phyloP scores from a whole-genome alignment of 2,113 vertebrate genomes.

The Gymnocephalus cernua region DNA sequence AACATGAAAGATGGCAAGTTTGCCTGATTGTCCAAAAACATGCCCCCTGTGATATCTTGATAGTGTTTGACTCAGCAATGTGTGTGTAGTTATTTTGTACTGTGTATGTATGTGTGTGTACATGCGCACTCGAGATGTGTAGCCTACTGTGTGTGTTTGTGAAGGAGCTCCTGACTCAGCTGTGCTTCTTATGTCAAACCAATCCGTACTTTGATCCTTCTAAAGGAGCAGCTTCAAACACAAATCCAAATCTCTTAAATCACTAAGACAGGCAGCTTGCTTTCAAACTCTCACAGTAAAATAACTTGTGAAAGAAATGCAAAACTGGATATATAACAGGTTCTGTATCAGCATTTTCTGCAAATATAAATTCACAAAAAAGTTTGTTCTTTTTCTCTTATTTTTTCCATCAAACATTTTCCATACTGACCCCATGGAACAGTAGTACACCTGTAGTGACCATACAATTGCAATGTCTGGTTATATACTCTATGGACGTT shows the following conservation, averaged over 20 bases:
- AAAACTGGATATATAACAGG: not conserved
- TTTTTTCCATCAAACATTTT: slow-evolving; percentile 3
- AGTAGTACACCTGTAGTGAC: not conserved
- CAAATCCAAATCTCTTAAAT: slow-evolving; percentile 68
- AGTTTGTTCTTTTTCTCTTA: not conserved
- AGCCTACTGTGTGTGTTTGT: slow-evolving; percentile 25
- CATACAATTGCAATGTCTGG: not conserved
- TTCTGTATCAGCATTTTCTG: not conserved
- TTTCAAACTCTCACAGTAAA: slow-evolving; percentile 57
- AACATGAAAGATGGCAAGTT: slow-evolving; percentile 9
- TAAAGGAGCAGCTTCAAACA: slow-evolving; percentile 70
- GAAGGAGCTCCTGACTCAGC: slow-evolving; percentile 61
- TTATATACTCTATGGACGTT: not conserved
- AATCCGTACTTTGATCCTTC: slow-evolving; percentile 59
- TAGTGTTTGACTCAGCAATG: slow-evolving; percentile 40
- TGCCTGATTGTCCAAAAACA: slow-evolving; percentile 21
- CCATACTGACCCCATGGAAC: not conserved
- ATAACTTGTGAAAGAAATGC: slow-evolving; percentile 30
- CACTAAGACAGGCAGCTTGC: slow-evolving; percentile 48
- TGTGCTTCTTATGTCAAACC: slow-evolving; percentile 64
- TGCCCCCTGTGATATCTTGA: not conserved
- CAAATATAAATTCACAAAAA: not conserved
- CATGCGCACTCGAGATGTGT: slow-evolving; percentile 5
- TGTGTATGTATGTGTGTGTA: not conserved
- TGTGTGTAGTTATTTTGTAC: not conserved